phyloP scores from a whole-genome alignment of 2,888 invertebrate species.

The Aporophyla nigra region DNA sequence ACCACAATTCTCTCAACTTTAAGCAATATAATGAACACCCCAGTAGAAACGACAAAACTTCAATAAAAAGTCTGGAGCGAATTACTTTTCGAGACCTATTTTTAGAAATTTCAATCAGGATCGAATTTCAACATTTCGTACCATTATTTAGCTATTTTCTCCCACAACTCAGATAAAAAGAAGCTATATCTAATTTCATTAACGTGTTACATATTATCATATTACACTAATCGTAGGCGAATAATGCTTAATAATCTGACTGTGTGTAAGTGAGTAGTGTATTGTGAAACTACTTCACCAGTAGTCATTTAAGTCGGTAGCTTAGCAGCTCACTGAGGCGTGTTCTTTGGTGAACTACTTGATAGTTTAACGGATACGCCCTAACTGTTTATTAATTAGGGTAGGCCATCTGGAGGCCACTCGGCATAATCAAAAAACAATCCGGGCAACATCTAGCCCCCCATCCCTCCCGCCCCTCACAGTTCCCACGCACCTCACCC shows the following conservation, averaged over 20 bases:
- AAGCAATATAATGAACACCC: constrained; percentile 6
- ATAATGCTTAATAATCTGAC: background rate
- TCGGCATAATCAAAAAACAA: constrained; percentile 73
- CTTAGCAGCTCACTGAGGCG: background rate
- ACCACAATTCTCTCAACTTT: background rate
- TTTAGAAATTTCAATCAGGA: constrained; percentile 19
- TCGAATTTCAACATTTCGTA: constrained; percentile 8
- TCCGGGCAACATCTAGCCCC: constrained; percentile 57
- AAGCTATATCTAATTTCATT: background rate
- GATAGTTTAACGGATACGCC: constrained; percentile 57
- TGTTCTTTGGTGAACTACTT: constrained; percentile 48
- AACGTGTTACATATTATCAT: background rate
- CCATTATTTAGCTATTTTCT: background rate
- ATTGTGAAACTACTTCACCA: constrained; percentile 3
- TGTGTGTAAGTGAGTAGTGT: background rate
- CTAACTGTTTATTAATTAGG: constrained; percentile 74
- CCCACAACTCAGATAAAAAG: background rate
- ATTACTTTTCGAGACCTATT: constrained; percentile 9
- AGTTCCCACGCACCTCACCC: constrained; percentile 37
- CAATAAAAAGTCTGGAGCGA: background rate
- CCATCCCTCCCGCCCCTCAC: background rate
- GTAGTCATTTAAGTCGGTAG: background rate
- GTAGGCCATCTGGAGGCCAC: constrained; percentile 70
- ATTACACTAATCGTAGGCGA: background rate
- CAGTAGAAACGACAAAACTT: constrained; percentile 4